phyloP scores from a whole-genome alignment of 1,140 invertebrate genomes.

The Drosophila watanabei region DNA sequence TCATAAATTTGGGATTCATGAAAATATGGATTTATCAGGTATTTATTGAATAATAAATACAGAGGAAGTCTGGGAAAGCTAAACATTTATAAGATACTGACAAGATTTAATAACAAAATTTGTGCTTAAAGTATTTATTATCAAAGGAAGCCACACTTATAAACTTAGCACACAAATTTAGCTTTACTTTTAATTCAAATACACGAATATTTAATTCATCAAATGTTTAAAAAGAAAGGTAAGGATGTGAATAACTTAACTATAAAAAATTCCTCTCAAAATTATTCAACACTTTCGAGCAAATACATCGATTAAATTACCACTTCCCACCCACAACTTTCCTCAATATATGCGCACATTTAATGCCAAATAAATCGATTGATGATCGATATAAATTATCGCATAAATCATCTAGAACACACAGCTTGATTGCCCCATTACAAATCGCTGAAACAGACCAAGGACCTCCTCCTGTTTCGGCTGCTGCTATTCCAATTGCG shows the following conservation, averaged over 20 bases:
- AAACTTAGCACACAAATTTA: too few species aligned
- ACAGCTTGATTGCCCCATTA: slow-evolving; percentile 28
- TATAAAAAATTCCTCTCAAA: neutral
- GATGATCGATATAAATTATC: slow-evolving; percentile 13
- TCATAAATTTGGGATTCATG: neutral
- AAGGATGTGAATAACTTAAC: too few species aligned
- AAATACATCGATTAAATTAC: neutral
- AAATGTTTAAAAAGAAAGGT: too few species aligned
- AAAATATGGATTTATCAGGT: neutral
- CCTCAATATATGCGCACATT: slow-evolving; percentile 11
- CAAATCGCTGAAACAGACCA: slow-evolving; percentile 14
- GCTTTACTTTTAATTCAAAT: too few species aligned
- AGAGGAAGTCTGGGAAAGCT: neutral
- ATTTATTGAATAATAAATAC: neutral
- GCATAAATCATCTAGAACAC: slow-evolving; percentile 22
- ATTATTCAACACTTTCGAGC: neutral
- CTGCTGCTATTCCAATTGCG: slow-evolving; percentile 12
- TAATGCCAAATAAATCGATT: slow-evolving; percentile 28
- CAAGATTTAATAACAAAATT: neutral
- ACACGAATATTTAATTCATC: too few species aligned
- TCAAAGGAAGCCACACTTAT: too few species aligned
- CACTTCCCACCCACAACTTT: neutral
- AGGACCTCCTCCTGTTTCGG: neutral
- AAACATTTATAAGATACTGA: neutral
- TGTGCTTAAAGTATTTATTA: too few species aligned